Evolutionary conservation across 2,797 vertebrate genomes (phyloP).

Genomic region (Galagoides demidoff): DNA sequence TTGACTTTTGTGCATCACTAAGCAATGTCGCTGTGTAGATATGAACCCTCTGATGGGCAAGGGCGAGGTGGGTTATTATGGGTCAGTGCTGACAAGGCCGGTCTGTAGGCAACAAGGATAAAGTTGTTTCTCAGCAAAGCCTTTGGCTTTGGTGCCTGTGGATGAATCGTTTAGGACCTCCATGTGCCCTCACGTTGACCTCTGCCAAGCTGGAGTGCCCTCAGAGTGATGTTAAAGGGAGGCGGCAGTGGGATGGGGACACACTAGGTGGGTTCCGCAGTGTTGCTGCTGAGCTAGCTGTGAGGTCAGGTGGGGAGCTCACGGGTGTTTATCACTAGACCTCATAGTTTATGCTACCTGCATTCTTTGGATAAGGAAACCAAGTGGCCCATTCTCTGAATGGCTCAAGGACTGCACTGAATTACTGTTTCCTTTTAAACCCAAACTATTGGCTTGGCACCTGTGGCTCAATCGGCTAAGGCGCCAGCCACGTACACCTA

Average conservation of each 20-base stretch:
- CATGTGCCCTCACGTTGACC: not conserved
- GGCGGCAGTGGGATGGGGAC: too few relatives aligned
- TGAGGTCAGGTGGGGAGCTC: not conserved
- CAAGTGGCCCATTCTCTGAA: not conserved
- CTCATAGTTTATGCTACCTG: not conserved
- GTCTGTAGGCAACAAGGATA: not conserved
- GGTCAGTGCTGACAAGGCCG: not conserved
- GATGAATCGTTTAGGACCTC: not conserved
- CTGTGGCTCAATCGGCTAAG: too few relatives aligned
- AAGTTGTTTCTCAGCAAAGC: not conserved
- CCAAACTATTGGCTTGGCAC: too few relatives aligned
- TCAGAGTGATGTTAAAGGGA: not conserved
- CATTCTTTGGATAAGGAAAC: not conserved
- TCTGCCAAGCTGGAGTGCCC: not conserved
- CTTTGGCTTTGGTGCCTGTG: accelerated
- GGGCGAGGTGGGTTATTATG: not conserved
- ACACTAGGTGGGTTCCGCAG: not conserved
- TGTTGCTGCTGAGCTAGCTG: not conserved
- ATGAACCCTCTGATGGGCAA: not conserved
- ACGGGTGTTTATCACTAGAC: not conserved
- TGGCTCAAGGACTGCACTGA: not conserved
- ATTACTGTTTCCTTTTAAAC: not conserved
- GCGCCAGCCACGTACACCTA: too few relatives aligned
- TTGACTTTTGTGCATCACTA: not conserved
- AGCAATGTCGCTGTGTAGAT: not conserved